A percentile compares a stretch with the other conserved stretches of the same genome.
Conservation (phyloP, 2,113 vertebrate genomes). For the Xenopus laevis region DNA sequence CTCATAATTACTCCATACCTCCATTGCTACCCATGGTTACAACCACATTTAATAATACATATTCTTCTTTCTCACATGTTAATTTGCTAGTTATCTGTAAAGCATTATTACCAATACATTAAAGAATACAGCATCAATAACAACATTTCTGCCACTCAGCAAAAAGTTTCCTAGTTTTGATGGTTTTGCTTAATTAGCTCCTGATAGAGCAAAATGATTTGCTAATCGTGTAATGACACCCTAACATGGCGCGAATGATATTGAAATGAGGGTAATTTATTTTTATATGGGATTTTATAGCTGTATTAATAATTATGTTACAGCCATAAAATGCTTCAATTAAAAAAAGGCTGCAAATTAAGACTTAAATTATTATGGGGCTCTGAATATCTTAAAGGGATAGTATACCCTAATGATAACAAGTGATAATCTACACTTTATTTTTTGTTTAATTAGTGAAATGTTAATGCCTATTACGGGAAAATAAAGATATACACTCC, state of each 20-base stretch:
- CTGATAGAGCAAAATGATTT: constrained; percentile 1
- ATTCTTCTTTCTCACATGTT: too few species aligned
- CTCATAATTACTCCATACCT: too few species aligned
- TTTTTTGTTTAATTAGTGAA: background rate
- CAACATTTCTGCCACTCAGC: background rate
- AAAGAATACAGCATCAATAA: background rate
- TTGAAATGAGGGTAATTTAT: background rate
- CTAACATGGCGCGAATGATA: background rate
- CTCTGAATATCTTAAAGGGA: too few species aligned
- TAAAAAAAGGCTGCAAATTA: background rate
- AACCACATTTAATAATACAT: too few species aligned
- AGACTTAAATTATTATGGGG: too few species aligned
- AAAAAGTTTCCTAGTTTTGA: constrained; percentile 37
- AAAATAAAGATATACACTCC: too few species aligned
- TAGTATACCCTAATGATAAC: background rate
- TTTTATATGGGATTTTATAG: background rate
- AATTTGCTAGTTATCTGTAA: background rate
- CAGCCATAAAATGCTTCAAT: background rate
- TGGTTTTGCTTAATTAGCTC: background rate
- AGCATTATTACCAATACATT: background rate
- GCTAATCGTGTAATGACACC: background rate
- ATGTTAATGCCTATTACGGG: too few species aligned
- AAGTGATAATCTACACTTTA: background rate
- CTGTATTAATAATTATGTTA: background rate
- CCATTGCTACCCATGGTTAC: too few species aligned